Evolutionary conservation across 1,140 invertebrate species (phyloP).

Genomic region (Brachionus calyciflorus): DNA sequence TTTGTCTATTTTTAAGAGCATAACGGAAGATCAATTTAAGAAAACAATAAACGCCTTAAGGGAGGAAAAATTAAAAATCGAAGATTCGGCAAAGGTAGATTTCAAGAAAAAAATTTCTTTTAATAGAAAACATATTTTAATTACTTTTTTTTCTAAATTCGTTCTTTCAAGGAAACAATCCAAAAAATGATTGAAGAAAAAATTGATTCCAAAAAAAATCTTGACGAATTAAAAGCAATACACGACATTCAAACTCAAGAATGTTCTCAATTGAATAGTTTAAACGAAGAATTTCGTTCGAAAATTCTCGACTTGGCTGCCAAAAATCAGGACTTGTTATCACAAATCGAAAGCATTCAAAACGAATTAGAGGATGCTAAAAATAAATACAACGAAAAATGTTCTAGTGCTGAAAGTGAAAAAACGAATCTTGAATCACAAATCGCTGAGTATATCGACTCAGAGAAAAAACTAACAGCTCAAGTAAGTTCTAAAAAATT

Average conservation of each 20-base stretch:
- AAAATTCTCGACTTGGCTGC: slow-evolving; percentile 34
- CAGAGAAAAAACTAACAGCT: slow-evolving; percentile 14
- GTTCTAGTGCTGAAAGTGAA: not conserved
- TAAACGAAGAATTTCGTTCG: not conserved
- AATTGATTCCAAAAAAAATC: slow-evolving; percentile 4
- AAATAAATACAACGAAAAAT: slow-evolving; percentile 18
- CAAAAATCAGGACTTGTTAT: slow-evolving; percentile 22
- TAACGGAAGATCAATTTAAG: slow-evolving; percentile 10
- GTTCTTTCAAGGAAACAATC: slow-evolving; percentile 19
- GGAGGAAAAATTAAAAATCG: slow-evolving; percentile 33
- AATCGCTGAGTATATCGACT: not conserved
- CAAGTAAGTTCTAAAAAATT: not conserved
- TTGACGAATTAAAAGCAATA: slow-evolving; percentile 15
- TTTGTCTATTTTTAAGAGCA: not conserved
- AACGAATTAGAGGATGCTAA: not conserved
- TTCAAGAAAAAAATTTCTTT: too few species aligned
- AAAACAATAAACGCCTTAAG: slow-evolving; percentile 7
- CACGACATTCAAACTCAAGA: not conserved
- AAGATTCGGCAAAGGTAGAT: slow-evolving; percentile 35
- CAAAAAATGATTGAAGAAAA: slow-evolving; percentile 43
- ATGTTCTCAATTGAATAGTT: not conserved
- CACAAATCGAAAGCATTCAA: not conserved
- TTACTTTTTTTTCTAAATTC: not conserved
- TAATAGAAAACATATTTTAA: too few species aligned
- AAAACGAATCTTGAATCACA: slow-evolving; percentile 5